Evolutionary conservation across 2,113 vertebrate genomes (phyloP).

Genomic region (Tupaia tana): DNA sequence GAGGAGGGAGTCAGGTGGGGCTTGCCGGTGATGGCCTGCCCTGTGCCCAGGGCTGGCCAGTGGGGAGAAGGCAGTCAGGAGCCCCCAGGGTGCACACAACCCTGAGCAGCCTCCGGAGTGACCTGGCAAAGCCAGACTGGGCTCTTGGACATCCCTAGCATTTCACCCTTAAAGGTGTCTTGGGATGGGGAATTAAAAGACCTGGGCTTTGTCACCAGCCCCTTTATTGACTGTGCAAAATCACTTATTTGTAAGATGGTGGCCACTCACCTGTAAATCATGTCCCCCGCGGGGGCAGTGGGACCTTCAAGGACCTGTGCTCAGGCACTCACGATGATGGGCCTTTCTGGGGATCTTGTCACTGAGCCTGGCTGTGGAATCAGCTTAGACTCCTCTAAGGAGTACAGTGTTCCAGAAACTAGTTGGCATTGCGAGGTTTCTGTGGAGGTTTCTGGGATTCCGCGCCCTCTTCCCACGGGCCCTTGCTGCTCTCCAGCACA

Average conservation of each 20-base stretch:
- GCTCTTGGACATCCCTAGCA: accelerated
- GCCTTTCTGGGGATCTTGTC: not conserved
- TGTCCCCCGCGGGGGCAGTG: accelerated
- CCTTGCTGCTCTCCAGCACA: not conserved
- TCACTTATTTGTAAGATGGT: accelerated
- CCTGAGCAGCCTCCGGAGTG: not conserved
- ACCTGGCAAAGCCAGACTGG: not conserved
- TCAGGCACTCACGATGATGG: accelerated
- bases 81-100: no score
- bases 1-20: not conserved
- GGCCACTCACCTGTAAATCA: not conserved
- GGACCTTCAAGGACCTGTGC: accelerated
- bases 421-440: not conserved
- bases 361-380: not conserved
- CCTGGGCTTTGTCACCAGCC: not conserved
- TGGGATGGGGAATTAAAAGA: no score
- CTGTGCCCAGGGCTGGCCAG: not conserved
- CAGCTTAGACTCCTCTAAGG: accelerated
- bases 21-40: not conserved
- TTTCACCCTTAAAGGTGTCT: no score
- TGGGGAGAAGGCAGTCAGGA: not conserved
- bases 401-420: accelerated
- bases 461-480: not conserved
- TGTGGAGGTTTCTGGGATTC: not conserved
- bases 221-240: no score